phyloP scores from a whole-genome alignment of 1,140 invertebrate species.

The Drosophila ambigua region DNA sequence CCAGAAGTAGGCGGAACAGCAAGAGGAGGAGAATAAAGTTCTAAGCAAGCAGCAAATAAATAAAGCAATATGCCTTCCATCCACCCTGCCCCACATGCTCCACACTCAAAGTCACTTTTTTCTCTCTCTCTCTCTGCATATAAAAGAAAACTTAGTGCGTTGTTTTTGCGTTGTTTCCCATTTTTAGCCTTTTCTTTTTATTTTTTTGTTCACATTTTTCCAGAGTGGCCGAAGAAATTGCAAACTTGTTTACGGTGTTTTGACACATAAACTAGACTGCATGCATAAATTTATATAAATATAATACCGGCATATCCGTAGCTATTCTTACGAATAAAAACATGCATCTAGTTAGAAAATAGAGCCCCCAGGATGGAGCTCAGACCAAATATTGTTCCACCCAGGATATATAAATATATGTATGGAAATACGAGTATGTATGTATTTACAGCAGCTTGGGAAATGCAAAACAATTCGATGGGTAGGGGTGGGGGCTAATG shows the following conservation, averaged over 20 bases:
- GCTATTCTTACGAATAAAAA: constrained; percentile 6
- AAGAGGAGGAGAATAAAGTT: too few relatives aligned
- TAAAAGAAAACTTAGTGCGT: constrained; percentile 25
- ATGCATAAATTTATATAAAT: constrained; percentile 36
- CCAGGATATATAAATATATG: not conserved
- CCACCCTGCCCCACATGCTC: too few relatives aligned
- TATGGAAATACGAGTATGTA: constrained; percentile 14
- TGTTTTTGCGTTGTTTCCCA: constrained; percentile 27
- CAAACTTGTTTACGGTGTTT: constrained; percentile 68
- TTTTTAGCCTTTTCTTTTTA: constrained; percentile 8
- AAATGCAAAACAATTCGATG: constrained; percentile 55
- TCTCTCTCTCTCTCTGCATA: not conserved
- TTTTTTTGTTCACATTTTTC: not conserved
- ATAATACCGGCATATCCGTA: constrained; percentile 28
- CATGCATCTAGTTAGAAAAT: constrained; percentile 29
- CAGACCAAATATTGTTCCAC: constrained; percentile 1
- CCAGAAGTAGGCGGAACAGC: too few relatives aligned
- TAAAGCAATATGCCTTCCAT: constrained; percentile 52
- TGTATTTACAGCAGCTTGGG: constrained; percentile 35
- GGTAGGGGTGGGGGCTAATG: constrained; percentile 1
- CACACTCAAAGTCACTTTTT: not conserved
- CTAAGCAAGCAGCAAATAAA: constrained; percentile 41
- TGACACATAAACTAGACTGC: constrained; percentile 37
- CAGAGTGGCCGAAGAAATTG: constrained; percentile 30
- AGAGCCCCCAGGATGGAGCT: constrained; percentile 9